A percentile compares a stretch with the other conserved stretches of the same genome.
Evolutionary conservation across 2,888 invertebrate genomes (phyloP).

Genomic region (Ditula angustiorana): DNA sequence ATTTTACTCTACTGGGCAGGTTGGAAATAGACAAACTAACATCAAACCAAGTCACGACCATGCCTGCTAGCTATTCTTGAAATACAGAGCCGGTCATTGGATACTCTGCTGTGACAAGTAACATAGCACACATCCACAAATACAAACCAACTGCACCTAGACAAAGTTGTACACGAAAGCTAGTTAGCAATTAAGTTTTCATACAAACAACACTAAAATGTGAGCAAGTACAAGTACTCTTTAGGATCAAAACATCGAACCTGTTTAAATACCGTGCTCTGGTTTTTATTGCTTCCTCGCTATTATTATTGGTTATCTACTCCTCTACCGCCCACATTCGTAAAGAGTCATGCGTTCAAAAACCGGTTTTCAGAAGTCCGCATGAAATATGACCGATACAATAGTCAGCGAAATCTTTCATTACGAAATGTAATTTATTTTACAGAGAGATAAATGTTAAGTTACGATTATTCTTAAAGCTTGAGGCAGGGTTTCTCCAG

Average conservation of each 20-base stretch:
- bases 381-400: conserved; percentile 21
- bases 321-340: conserved; percentile 35
- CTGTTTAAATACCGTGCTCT: conserved; percentile 29
- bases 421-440: conserved; percentile 31
- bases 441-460: conserved; percentile 14
- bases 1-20: no score
- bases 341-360: conserved; percentile 23
- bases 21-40: no score
- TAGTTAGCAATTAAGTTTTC: neutral
- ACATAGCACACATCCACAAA: no score
- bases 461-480: conserved; percentile 12
- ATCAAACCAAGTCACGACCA: no score
- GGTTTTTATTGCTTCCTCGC: conserved; percentile 37
- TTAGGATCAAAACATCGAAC: conserved; percentile 33
- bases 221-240: conserved; percentile 36
- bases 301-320: conserved; percentile 28
- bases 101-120: no score
- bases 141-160: no score
- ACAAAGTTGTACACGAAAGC: neutral
- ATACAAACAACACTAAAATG: conserved; percentile 25
- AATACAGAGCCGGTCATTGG: no score
- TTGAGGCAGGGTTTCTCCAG: neutral
- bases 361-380: conserved; percentile 31
- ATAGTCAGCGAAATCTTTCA: conserved; percentile 21
- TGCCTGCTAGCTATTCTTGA: no score